Base-by-base conservation (phyloP, 2,797 vertebrate species). In the Gallinago stenura region DNA sequence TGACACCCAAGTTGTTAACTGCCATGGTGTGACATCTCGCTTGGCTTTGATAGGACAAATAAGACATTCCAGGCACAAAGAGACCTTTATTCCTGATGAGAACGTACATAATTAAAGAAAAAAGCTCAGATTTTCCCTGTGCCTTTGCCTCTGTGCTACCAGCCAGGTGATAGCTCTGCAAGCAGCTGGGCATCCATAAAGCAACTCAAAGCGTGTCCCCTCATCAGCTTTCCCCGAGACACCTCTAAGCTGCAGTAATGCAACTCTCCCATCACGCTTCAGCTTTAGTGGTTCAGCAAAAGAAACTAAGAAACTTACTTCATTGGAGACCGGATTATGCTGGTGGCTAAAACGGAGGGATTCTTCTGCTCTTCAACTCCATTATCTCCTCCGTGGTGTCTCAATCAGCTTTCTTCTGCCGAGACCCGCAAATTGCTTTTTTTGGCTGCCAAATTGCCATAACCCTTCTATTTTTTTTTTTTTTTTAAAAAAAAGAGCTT, bases 241-340 rank as follows among this genome's bases (percentile, higher is more conserved):
- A 97, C 94, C 97, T 97, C 97, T 97, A 98, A 98, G 79, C 97
- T 94, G 96, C 96, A 96, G 96, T 98, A 98, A 98, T 97, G 97
- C 97, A 97, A 84, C 96, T 97, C 96, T 97, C 97, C 96, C 97
- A 98, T 98, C 98, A 97, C 79, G 83, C 97, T 41, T 98, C 98
- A 99, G 98, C 98, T 98, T 98, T 98, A 98, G 95, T 98, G 98
- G 98, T 97, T 98, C 97, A 97, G 98, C 98, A 97, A 97, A 98
- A 98, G 97, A 98, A 98, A 99, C 98, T 97, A 98, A 98, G 98
- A 98, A 98, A 37, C 37, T 37, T 37, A 98, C 98, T 98, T 98
- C 98, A 99, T 94, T 98, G 96, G 98, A 98, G 98, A 98, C 97
- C 97, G 98, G 98, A 99, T 99, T 98, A 99, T 94, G 96, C 93